A percentile compares a stretch with the other conserved stretches of the same genome.
Conservation (phyloP, 2,113 vertebrate genomes). For the Pachyramphus minor region DNA sequence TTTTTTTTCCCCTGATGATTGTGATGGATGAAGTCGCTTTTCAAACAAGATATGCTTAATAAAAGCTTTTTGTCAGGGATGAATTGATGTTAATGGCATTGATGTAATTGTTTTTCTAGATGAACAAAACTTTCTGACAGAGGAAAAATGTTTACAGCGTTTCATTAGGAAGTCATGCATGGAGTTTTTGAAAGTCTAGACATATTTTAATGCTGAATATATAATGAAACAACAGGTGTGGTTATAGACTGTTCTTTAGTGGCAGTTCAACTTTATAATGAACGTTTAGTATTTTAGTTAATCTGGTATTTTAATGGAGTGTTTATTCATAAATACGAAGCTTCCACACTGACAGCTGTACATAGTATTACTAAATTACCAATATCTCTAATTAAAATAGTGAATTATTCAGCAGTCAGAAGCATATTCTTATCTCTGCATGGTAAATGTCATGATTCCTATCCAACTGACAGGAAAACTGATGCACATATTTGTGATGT, state of each 20-base stretch:
- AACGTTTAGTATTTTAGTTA: background rate
- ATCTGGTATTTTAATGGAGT: background rate
- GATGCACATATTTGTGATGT: background rate
- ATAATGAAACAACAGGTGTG: background rate
- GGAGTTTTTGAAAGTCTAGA: background rate
- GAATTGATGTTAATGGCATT: background rate
- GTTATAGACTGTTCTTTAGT: background rate
- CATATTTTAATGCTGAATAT: background rate
- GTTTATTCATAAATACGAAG: background rate
- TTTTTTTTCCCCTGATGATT: background rate
- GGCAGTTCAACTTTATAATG: background rate
- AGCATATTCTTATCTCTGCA: background rate
- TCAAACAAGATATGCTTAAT: background rate
- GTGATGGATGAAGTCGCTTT: background rate
- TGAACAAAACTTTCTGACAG: background rate
- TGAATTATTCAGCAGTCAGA: background rate
- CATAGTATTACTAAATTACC: background rate
- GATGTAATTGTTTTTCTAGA: background rate
- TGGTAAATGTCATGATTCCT: background rate
- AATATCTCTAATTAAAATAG: background rate
- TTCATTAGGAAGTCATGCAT: background rate
- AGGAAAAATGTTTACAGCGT: background rate
- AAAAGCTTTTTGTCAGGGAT: slow-evolving; percentile 7
- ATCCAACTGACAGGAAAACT: background rate
- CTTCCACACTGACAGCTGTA: background rate